Evolutionary conservation across 2,888 invertebrate genomes (phyloP).

Genomic region (Lasioglossum figueresi): DNA sequence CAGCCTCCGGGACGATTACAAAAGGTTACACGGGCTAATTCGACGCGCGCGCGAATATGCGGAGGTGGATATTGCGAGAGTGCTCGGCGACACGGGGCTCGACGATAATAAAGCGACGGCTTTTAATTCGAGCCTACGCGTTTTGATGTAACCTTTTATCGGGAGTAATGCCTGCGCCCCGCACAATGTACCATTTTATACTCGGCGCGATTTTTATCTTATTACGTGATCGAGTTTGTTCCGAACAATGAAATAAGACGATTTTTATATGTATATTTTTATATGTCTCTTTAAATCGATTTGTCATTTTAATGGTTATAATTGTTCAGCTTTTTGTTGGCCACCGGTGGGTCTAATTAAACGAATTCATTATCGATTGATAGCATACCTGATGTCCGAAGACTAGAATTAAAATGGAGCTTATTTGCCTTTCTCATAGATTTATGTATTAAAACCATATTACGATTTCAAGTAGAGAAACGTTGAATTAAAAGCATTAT

Average conservation of each 20-base stretch:
- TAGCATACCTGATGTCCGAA: too few species aligned
- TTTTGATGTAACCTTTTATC: constrained; percentile 39
- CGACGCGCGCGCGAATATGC: constrained; percentile 19
- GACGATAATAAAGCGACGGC: constrained; percentile 24
- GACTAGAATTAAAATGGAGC: too few species aligned
- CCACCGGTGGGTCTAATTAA: too few species aligned
- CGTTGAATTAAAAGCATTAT: too few species aligned
- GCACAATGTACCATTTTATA: constrained; percentile 11
- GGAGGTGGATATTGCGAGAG: not conserved
- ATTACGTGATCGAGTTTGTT: not conserved
- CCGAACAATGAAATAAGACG: not conserved
- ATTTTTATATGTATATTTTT: not conserved
- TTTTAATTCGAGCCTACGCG: constrained; percentile 51
- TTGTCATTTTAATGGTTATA: too few species aligned
- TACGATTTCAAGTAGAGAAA: too few species aligned
- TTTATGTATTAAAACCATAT: too few species aligned
- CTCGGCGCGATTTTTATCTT: constrained; percentile 36
- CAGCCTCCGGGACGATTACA: constrained; percentile 48
- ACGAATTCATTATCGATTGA: too few species aligned
- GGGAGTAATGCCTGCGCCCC: not conserved
- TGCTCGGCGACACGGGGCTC: constrained; percentile 12
- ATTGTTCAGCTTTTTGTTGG: too few species aligned
- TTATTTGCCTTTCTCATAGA: too few species aligned
- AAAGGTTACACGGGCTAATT: constrained; percentile 64
- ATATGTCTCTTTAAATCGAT: too few species aligned